Evolutionary conservation across 1,140 invertebrate species (phyloP).

Genomic region (Drosophila navojoa): DNA sequence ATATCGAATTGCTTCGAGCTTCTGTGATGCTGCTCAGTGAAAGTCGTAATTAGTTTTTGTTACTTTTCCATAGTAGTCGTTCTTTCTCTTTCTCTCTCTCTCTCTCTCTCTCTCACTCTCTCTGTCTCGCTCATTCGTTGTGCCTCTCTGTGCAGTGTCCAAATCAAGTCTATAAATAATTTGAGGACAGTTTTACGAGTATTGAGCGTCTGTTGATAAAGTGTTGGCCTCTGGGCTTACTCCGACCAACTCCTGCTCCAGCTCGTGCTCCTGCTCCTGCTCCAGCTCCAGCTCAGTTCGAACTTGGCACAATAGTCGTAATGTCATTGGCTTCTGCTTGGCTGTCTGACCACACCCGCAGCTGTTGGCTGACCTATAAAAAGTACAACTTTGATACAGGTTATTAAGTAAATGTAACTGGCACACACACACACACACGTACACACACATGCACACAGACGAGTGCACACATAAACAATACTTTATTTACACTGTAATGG

Average conservation of each 20-base stretch:
- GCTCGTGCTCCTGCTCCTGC: neutral
- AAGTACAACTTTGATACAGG: constrained; percentile 53
- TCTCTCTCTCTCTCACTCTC: too few relatives aligned
- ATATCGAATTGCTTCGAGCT: neutral
- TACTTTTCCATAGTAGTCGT: neutral
- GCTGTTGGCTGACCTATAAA: constrained; percentile 47
- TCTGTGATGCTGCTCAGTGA: neutral
- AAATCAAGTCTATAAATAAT: constrained; percentile 37
- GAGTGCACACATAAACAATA: constrained; percentile 67
- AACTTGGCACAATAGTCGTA: constrained; percentile 22
- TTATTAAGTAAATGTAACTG: constrained; percentile 76
- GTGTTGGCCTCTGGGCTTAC: constrained; percentile 6
- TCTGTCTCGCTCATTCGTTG: too few relatives aligned
- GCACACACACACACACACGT: constrained; percentile 34
- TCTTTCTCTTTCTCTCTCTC: neutral
- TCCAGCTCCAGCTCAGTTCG: constrained; percentile 3
- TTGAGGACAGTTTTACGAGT: constrained; percentile 36
- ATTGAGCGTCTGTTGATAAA: constrained; percentile 38
- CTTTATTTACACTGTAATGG: constrained; percentile 81
- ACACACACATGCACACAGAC: constrained; percentile 7
- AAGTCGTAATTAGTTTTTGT: constrained; percentile 13
- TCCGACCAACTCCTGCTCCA: neutral
- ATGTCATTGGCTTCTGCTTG: constrained; percentile 15
- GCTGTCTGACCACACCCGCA: neutral
- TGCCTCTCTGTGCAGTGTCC: neutral